Percentiles rank a stretch among this genome's conserved stretches.
phyloP scores from a whole-genome alignment of 2,888 invertebrate species.

The Schizotus pectinicornis region DNA sequence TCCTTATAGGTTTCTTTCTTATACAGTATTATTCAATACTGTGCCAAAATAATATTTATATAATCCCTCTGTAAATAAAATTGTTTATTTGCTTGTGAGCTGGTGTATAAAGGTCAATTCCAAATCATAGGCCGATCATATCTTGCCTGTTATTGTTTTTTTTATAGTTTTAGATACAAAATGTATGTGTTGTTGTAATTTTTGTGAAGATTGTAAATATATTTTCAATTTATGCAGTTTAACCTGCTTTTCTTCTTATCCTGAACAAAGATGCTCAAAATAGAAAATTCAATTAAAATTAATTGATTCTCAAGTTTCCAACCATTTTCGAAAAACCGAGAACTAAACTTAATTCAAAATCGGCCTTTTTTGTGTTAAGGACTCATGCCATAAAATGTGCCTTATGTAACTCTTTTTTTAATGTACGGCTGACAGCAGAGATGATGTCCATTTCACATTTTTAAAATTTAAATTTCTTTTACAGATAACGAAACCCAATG shows the following conservation, averaged over 20 bases:
- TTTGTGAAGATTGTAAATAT: slow-evolving; percentile 59
- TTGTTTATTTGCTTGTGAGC: slow-evolving; percentile 49
- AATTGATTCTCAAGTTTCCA: no score
- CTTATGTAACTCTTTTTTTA: no score
- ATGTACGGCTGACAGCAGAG: no score
- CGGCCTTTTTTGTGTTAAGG: no score
- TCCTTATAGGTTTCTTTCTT: slow-evolving; percentile 13
- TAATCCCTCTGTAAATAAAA: slow-evolving; percentile 46
- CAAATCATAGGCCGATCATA: slow-evolving; percentile 56
- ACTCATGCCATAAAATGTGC: no score
- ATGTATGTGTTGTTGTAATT: slow-evolving; percentile 59
- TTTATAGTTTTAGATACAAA: slow-evolving; percentile 59
- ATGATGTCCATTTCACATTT: no score
- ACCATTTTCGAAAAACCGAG: no score
- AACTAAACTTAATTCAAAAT: no score
- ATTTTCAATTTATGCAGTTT: slow-evolving; percentile 53
- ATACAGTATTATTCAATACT: slow-evolving; percentile 52
- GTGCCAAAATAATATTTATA: slow-evolving; percentile 49
- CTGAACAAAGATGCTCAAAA: no score
- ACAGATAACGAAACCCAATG: no score
- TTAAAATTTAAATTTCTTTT: no score
- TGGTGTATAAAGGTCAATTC: slow-evolving; percentile 49
- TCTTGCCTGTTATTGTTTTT: slow-evolving; percentile 60
- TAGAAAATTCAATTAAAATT: no score
- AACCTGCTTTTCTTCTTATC: slow-evolving; percentile 1